Percentiles rank a stretch among this genome's conserved stretches.
These are phyloP conservation scores for Patiria pectinifera DNA, from an alignment of 53 echinoderm and acorn worm genomes.

Conservation along the genomic window DNA sequence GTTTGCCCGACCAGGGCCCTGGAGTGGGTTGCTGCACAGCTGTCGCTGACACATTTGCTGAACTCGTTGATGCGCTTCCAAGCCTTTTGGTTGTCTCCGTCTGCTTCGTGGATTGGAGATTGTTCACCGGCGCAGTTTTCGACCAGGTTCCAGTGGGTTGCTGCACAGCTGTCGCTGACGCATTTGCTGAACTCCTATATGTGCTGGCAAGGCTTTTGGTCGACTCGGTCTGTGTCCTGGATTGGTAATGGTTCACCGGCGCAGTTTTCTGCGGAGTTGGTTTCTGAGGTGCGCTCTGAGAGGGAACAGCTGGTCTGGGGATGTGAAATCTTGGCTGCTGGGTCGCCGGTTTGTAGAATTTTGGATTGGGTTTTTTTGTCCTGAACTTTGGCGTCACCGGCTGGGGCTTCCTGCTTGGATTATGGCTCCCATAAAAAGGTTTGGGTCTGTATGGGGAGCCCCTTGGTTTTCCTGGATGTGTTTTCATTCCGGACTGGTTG, in stretches of 20 bases:
- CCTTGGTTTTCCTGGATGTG: conserved; percentile 4
- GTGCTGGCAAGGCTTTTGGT: background rate
- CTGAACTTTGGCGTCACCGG: conserved; percentile 21
- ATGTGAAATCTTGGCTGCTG: background rate
- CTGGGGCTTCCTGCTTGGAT: background rate
- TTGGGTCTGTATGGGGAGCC: conserved; percentile 12
- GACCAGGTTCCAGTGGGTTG: conserved; percentile 38
- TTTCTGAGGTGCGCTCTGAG: background rate
- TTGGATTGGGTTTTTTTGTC: background rate
- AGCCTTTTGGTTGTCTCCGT: background rate
- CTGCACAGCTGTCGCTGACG: background rate
- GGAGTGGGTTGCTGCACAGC: conserved; percentile 3
- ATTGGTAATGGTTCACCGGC: background rate
- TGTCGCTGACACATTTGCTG: background rate
- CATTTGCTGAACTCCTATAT: background rate
- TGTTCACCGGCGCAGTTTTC: no score
- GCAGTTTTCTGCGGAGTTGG: background rate
- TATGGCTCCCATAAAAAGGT: background rate
- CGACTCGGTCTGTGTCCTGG: background rate
- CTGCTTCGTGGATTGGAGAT: no score
- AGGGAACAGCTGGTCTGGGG: background rate
- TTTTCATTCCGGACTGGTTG: background rate
- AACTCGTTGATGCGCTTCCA: background rate
- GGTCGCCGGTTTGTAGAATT: background rate
- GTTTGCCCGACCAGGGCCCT: conserved; percentile 48